Percentiles rank a stretch among this genome's conserved stretches.
phyloP scores from a whole-genome alignment of 2,888 invertebrate species.

The Tinea pellionella region DNA sequence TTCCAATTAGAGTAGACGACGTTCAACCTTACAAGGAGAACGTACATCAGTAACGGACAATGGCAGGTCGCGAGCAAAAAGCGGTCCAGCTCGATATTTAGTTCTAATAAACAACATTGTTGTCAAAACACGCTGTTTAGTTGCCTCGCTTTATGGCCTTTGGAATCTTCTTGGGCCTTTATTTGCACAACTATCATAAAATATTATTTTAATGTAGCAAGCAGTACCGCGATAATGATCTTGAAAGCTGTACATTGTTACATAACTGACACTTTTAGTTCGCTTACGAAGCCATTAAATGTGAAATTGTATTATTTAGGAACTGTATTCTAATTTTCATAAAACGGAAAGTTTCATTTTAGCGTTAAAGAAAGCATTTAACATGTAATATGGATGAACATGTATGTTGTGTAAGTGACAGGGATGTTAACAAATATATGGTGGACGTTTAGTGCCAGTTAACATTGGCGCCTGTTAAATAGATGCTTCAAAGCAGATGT shows the following conservation, averaged over 20 bases:
- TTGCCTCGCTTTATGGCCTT: slow-evolving; percentile 3
- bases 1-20: slow-evolving; percentile 47
- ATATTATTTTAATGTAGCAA: slow-evolving; percentile 15
- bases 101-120: slow-evolving; percentile 35
- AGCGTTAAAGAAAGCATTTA: slow-evolving; percentile 11
- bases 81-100: slow-evolving; percentile 25
- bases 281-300: not conserved
- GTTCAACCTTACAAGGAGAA: slow-evolving; percentile 9
- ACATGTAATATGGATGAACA: not conserved
- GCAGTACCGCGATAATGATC: not conserved
- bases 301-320: not conserved
- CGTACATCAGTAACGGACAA: slow-evolving; percentile 20
- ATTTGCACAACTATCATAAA: slow-evolving; percentile 32
- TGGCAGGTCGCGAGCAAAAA: slow-evolving; percentile 31
- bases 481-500: slow-evolving; percentile 49
- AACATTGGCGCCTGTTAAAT: slow-evolving; percentile 49
- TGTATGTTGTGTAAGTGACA: slow-evolving; percentile 25
- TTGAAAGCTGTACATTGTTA: not conserved
- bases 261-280: not conserved
- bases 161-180: slow-evolving; percentile 22
- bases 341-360: not conserved
- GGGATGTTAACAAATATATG: slow-evolving; percentile 48
- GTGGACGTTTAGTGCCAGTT: slow-evolving; percentile 57
- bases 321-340: not conserved
- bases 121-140: slow-evolving; percentile 24